Conservation (phyloP, 2,888 invertebrate species). For the Spialia ferax region DNA sequence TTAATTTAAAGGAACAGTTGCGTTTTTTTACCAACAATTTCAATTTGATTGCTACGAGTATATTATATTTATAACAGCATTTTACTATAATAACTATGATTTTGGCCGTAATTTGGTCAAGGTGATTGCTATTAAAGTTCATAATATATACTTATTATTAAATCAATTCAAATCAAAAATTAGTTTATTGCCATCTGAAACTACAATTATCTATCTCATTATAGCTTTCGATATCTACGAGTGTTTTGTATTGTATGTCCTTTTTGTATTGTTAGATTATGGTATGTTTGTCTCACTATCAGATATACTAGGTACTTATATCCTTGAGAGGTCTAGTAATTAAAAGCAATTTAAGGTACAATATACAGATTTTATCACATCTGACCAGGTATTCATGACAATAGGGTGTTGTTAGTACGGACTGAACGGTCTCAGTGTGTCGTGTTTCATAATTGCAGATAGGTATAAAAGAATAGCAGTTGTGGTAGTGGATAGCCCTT, state of each 20-base stretch:
- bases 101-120: no score
- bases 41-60: no score
- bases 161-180: no score
- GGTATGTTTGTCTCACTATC: constrained; percentile 7
- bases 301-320: constrained; percentile 4
- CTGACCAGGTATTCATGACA: constrained; percentile 29
- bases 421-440: neutral
- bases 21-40: no score
- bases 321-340: constrained; percentile 12
- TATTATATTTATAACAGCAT: no score
- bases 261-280: constrained; percentile 26
- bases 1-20: neutral
- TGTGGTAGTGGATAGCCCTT: no score
- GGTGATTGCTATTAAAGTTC: no score
- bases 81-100: no score
- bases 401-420: constrained; percentile 17
- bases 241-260: constrained; percentile 6
- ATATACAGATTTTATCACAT: constrained; percentile 23
- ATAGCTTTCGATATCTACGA: constrained; percentile 19
- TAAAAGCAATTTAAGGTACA: constrained; percentile 34
- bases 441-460: neutral
- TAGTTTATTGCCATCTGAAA: no score
- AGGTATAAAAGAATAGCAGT: no score
- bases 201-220: neutral
- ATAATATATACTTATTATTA: no score